These are phyloP conservation scores for Halictus ligatus DNA, from an alignment of 2,888 invertebrate genomes.

Conservation along the genomic window DNA sequence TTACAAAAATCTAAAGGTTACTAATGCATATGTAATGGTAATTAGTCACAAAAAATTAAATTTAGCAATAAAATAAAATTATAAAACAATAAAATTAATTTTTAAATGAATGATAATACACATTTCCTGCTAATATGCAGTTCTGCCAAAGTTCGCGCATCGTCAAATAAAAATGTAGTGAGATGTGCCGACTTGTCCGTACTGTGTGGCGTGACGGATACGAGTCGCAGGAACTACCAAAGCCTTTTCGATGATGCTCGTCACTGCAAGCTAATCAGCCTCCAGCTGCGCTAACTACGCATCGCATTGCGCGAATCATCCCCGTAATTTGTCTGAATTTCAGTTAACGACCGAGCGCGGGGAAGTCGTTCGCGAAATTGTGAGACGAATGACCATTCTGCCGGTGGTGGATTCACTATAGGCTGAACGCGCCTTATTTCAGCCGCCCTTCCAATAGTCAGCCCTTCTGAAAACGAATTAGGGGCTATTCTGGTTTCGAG, in stretches of 20 bases:
- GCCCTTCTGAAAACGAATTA: background rate
- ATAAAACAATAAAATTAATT: too few species aligned
- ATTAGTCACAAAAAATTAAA: too few species aligned
- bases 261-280: conserved; percentile 21
- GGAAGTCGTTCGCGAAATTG: conserved; percentile 6
- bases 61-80: too few species aligned
- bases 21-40: too few species aligned
- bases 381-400: background rate
- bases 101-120: too few species aligned
- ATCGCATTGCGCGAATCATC: conserved; percentile 3
- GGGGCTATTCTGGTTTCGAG: too few species aligned
- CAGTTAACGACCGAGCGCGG: background rate
- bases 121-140: too few species aligned
- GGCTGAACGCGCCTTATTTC: background rate
- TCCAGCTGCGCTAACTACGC: conserved; percentile 18
- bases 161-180: too few species aligned
- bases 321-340: conserved; percentile 19
- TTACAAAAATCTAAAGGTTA: too few species aligned
- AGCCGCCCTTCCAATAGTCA: background rate
- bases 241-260: conserved; percentile 4
- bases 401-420: background rate
- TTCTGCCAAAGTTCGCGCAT: too few species aligned
- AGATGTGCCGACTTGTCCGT: too few species aligned
- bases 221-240: conserved; percentile 5
- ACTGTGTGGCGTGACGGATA: conserved; percentile 28